Evolutionary conservation across 2,797 vertebrate genomes (phyloP).

Genomic region (Rachycentron canadum): DNA sequence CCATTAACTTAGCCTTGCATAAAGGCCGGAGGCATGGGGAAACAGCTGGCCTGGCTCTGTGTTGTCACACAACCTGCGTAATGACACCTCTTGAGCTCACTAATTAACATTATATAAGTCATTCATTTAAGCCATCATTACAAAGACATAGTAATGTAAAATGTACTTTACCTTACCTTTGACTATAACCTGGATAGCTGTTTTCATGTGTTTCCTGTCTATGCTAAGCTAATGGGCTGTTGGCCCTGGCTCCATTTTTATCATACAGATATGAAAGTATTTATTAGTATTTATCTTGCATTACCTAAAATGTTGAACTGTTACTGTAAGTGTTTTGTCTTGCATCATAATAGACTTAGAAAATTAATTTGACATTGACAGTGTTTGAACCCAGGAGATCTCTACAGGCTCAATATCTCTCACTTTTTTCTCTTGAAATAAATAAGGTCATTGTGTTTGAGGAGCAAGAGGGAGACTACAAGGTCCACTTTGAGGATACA

Average conservation of each 20-base stretch:
- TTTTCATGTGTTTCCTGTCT: not conserved
- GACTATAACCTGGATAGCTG: not conserved
- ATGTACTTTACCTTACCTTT: too few relatives aligned
- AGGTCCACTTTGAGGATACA: constrained; percentile 88
- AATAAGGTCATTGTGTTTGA: constrained; percentile 92
- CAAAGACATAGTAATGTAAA: too few relatives aligned
- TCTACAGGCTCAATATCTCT: constrained; percentile 1
- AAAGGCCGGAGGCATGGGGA: not conserved
- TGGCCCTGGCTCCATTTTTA: not conserved
- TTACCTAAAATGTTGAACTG: not conserved
- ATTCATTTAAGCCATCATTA: not conserved
- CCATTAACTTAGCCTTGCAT: not conserved
- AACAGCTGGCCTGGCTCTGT: not conserved
- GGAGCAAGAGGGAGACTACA: constrained; percentile 88
- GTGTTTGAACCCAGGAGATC: not conserved
- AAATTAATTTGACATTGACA: not conserved
- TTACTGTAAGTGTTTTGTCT: not conserved
- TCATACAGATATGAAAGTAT: not conserved
- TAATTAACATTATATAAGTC: not conserved
- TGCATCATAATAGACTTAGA: not conserved
- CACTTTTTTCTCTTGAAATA: constrained; percentile 18
- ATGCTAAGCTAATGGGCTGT: not conserved
- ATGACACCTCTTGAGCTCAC: not conserved
- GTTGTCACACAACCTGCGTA: not conserved
- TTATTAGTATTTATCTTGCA: not conserved